phyloP scores from a whole-genome alignment of 2,797 vertebrate species.

The Oreonectes daqikongensis region DNA sequence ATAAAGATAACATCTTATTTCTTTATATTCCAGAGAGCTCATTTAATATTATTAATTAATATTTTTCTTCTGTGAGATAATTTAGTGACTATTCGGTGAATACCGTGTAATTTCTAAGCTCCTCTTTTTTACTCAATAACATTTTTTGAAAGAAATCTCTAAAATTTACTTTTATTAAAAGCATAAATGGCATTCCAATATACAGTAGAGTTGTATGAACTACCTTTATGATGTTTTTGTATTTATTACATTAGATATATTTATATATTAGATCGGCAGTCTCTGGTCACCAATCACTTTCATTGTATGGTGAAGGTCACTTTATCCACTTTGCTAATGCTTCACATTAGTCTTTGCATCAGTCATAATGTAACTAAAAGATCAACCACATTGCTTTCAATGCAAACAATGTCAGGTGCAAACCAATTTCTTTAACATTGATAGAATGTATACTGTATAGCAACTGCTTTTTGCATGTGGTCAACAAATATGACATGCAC shows the following conservation, averaged over 20 bases:
- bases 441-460: background rate
- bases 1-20: slow-evolving; percentile 41
- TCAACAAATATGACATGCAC: background rate
- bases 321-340: background rate
- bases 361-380: background rate
- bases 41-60: no score
- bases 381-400: background rate
- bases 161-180: no score
- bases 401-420: slow-evolving; percentile 38
- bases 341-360: background rate
- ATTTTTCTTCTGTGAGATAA: no score
- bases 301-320: background rate
- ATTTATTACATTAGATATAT: no score
- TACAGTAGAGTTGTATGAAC: background rate
- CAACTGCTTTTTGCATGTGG: background rate
- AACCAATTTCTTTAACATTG: background rate
- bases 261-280: background rate
- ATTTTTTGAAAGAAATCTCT: no score
- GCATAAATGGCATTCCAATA: background rate
- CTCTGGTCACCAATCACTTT: background rate
- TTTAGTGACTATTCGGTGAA: no score
- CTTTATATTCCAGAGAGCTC: slow-evolving; percentile 12
- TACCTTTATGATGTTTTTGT: background rate
- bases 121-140: no score
- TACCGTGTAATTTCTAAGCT: no score